phyloP scores from a whole-genome alignment of 2,113 vertebrate genomes.

The Gavia stellata region DNA sequence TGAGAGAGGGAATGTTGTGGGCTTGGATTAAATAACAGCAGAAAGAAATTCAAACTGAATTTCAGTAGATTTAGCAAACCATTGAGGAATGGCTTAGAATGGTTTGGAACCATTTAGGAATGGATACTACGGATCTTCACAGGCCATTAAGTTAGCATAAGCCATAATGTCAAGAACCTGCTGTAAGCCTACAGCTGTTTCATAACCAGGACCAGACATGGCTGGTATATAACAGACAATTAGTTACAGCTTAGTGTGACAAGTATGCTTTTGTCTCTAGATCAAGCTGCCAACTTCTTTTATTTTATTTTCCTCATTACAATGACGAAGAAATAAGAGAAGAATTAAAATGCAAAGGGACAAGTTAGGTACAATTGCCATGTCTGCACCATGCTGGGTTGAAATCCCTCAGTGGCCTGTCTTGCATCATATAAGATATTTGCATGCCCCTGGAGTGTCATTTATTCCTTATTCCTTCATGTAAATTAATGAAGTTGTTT shows the following conservation, averaged over 20 bases:
- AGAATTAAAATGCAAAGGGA: neutral
- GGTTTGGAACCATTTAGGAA: neutral
- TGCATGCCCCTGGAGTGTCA: neutral
- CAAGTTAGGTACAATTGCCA: neutral
- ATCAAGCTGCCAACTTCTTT: neutral
- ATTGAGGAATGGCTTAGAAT: neutral
- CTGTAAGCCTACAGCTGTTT: neutral
- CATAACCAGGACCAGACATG: neutral
- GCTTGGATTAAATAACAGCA: neutral
- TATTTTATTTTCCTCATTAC: neutral
- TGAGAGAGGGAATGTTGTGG: fast-evolving
- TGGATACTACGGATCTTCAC: neutral
- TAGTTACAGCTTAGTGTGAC: neutral
- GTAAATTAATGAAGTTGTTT: neutral
- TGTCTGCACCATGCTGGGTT: neutral
- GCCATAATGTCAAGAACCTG: neutral
- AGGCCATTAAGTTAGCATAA: neutral
- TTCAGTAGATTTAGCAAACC: neutral
- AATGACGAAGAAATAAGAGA: neutral
- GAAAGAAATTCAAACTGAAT: neutral
- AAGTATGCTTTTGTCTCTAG: neutral
- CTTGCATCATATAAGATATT: neutral
- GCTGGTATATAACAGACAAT: neutral
- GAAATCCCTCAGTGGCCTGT: neutral
- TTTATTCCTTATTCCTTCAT: neutral